Percentiles rank a stretch among this genome's conserved stretches.
phyloP scores from a whole-genome alignment of 2,113 vertebrate genomes.

The Carollia perspicillata region DNA sequence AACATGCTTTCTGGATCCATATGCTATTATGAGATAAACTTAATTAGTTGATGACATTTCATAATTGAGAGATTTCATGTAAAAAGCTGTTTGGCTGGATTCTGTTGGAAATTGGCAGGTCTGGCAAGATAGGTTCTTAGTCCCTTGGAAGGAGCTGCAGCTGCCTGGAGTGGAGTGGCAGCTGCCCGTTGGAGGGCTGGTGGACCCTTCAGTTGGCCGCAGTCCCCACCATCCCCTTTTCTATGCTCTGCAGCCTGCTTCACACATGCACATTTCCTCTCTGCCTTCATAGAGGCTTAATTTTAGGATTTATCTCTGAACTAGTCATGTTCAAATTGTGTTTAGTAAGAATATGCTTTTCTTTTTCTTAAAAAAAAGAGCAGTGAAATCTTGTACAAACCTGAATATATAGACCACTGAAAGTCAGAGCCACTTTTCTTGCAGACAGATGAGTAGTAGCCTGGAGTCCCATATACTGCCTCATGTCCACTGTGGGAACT shows the following conservation, averaged over 20 bases:
- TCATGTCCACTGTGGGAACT: background rate
- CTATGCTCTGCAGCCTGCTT: background rate
- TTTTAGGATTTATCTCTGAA: background rate
- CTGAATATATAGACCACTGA: background rate
- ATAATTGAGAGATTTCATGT: background rate
- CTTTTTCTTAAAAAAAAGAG: background rate
- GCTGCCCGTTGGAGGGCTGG: background rate
- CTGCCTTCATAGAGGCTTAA: background rate
- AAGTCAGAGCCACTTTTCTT: background rate
- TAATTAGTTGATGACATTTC: background rate
- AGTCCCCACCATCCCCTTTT: background rate
- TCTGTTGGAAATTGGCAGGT: background rate
- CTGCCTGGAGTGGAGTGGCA: background rate
- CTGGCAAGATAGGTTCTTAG: background rate
- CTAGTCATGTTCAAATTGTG: background rate
- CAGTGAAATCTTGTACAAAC: background rate
- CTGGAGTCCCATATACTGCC: fast-evolving
- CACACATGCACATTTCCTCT: fast-evolving
- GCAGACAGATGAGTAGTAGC: background rate
- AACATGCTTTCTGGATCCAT: background rate
- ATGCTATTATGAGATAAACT: background rate
- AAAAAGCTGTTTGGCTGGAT: background rate
- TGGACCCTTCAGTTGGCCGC: fast-evolving
- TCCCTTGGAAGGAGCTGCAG: background rate
- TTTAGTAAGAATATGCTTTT: background rate